Evolutionary conservation across 2,888 invertebrate genomes (phyloP), one percentile per base, ranked within the genome.

Genomic region (Leptura quadrifasciata): DNA sequence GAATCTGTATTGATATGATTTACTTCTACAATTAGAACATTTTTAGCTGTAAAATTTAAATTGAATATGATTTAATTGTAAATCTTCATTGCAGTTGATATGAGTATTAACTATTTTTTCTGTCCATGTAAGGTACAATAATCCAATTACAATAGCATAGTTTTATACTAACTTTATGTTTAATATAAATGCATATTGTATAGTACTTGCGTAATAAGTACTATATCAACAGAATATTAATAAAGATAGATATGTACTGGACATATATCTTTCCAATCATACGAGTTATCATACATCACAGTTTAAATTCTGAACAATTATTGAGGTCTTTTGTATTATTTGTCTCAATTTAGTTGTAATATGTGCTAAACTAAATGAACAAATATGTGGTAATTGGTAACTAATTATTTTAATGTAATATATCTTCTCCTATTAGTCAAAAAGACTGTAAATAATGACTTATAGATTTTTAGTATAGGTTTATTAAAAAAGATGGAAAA

Each of bases 381-480:
- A 27, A 15, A 31, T 17, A 61, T 27, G 60, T 60, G 61, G 21
- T 21, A 17, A 27, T n/a, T 24, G 60, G 60, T 60, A 60, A 60
- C 24, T 27, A 60, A 21, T 12, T 21, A 52, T 52, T 52, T 52
- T 65, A 65, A 54, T 24, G n/a, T 54, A 52, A 35, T 27, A n/a
- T 65, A 65, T 27, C 15, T 52, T 65, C 17, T n/a, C 20, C 65
- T 24, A 24, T 54, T 60, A 69, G 69, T 58, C 39, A 54, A 21
- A 52, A 69, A 69, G 69, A 60, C 69, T 69, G 69, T 69, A 69
- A 21, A 69, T 69, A 69, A 9, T 31, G 35, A 35, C 39, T 35
- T 39, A 12, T 57, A 68, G 68, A 57, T 63, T 63, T 47, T 47
- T 65, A 58, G 69, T 54, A 4, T 68, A 69, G 60, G 69, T 39